These are phyloP conservation scores for Cheilosia soror DNA, from an alignment of 2,888 invertebrate genomes.

Conservation along the genomic window DNA sequence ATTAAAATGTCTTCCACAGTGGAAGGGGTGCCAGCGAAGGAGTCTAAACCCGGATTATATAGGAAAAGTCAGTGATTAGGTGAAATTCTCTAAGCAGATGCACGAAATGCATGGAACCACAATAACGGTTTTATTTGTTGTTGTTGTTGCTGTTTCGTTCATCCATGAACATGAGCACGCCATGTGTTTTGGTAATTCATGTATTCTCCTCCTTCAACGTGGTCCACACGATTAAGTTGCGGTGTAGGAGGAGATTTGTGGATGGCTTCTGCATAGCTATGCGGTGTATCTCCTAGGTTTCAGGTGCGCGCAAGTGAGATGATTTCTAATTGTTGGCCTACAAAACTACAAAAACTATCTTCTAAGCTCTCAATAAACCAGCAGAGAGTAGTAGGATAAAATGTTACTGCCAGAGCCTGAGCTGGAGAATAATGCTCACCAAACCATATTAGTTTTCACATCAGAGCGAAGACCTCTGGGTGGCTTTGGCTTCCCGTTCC, in stretches of 20 bases:
- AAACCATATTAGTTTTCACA: conserved; percentile 51
- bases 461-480: conserved; percentile 63
- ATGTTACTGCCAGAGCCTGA: not conserved
- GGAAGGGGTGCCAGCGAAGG: conserved; percentile 22
- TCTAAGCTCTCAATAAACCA: conserved; percentile 70
- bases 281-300: conserved; percentile 9
- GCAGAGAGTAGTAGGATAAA: conserved; percentile 44
- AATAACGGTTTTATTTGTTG: conserved; percentile 57
- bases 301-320: conserved; percentile 72
- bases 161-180: conserved; percentile 72
- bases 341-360: conserved; percentile 60
- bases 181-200: conserved; percentile 70
- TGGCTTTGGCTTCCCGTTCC: conserved; percentile 71
- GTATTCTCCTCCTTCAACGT: conserved; percentile 60
- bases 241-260: conserved; percentile 70
- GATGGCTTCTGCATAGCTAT: conserved; percentile 60
- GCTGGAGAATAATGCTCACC: conserved; percentile 49
- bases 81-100: conserved; percentile 73
- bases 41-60: conserved; percentile 69
- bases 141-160: conserved; percentile 47
- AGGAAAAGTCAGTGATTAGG: conserved; percentile 68
- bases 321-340: conserved; percentile 75
- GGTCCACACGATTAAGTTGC: conserved; percentile 60
- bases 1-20: conserved; percentile 76
- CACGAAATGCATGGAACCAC: conserved; percentile 73